Base-by-base conservation (phyloP, 1,140 invertebrate genomes). In the Melitaea cinxia region DNA sequence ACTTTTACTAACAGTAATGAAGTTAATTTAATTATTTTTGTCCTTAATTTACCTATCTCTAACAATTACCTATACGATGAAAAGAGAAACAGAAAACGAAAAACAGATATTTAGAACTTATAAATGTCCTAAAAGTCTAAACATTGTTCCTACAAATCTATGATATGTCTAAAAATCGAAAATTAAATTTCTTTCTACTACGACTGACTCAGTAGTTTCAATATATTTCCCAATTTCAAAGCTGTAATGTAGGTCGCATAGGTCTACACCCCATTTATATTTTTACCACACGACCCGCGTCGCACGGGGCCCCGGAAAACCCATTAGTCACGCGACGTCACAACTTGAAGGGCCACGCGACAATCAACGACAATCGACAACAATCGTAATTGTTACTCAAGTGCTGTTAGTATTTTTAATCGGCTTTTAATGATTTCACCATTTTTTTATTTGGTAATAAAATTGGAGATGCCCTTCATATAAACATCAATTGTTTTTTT, bases 301-400 rank as follows among this genome's bases (percentile, higher is more conserved):
- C 14, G 50, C 35, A 15, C 64, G 39, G 57, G 62, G 65, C 63
- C 64, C 62, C 50, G 58, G 62, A 52, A 69, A 65, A 77, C 64
- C 65, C 70, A 81, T 83, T 81, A 74, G 78, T 77, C 78, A 81
- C 69, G 72, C 63, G 35, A 54, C 72, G 72, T 82, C 80, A 77
- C 52, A 77, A 72, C 73, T 59, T 68, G 66, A 50, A 66, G 61
- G 65, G 66, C 30, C 68, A 58, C 68, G 65, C 64, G 30, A 26
- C 69, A 53, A 63, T 62, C 56, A 39, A 35, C 61, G 62, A 66
- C 67, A 72, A 70, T 73, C 68, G 63, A 35, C 61, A 59, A 66
- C 67, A 72, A 70, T 73, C 68, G 63, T 17, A 45, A 57, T 67
- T 45, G 62, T 71, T 64, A 52, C 47, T 45, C 60, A 28, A 67